phyloP scores from a whole-genome alignment of 1,140 invertebrate species.

The Eupeodes corollae region DNA sequence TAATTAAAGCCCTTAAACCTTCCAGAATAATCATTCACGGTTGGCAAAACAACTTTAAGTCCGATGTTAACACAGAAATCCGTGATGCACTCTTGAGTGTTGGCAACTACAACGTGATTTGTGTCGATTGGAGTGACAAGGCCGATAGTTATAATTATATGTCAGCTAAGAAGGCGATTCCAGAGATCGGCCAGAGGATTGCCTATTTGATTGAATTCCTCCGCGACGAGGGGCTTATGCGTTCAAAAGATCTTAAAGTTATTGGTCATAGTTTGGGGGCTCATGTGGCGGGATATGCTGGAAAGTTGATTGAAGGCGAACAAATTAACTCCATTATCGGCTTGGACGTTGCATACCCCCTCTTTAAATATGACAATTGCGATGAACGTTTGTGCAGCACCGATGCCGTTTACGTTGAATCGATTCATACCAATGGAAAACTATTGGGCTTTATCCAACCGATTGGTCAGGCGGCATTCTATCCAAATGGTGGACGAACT shows the following conservation, averaged over 20 bases:
- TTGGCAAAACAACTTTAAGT: slow-evolving; percentile 21
- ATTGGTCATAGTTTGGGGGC: slow-evolving; percentile 40
- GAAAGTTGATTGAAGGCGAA: slow-evolving; percentile 20
- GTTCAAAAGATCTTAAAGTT: slow-evolving; percentile 5
- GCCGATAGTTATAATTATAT: too few relatives aligned
- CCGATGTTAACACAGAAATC: slow-evolving; percentile 24
- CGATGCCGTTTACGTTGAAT: slow-evolving; percentile 30
- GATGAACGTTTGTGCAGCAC: slow-evolving; percentile 35
- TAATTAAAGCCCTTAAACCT: not conserved
- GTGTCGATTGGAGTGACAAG: slow-evolving; percentile 48
- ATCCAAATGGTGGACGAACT: slow-evolving; percentile 38
- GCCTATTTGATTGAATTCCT: too few relatives aligned
- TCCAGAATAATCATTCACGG: slow-evolving; percentile 28
- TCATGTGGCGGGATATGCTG: slow-evolving; percentile 42
- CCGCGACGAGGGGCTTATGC: too few relatives aligned
- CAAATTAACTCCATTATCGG: slow-evolving; percentile 30
- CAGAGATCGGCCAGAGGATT: too few relatives aligned
- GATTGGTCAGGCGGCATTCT: slow-evolving; percentile 41
- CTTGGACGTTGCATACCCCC: slow-evolving; percentile 39
- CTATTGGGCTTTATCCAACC: slow-evolving; percentile 38
- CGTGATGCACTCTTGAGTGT: slow-evolving; percentile 41
- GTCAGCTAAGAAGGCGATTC: too few relatives aligned
- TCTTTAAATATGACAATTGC: slow-evolving; percentile 25
- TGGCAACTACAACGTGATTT: slow-evolving; percentile 42
- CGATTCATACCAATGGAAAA: slow-evolving; percentile 47